Evolutionary conservation across 2,113 vertebrate species (phyloP).

Genomic region (Paradoxurus hermaphroditus): DNA sequence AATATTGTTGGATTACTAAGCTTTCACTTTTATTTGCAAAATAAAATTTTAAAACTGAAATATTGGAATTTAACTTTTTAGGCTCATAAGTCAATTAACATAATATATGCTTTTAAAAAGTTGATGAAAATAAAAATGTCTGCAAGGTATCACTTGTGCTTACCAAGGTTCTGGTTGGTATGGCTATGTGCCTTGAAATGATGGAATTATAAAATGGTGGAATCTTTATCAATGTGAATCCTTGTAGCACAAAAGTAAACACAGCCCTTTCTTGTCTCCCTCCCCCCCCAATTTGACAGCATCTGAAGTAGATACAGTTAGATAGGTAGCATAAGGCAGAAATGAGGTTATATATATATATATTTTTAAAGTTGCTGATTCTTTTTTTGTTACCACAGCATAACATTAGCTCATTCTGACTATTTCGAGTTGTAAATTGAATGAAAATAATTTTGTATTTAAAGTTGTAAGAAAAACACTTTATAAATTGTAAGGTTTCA

Average conservation of each 20-base stretch:
- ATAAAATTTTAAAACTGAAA: neutral
- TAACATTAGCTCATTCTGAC: constrained; percentile 1
- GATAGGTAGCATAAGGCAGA: neutral
- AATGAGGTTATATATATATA: neutral
- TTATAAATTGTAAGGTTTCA: constrained; percentile 42
- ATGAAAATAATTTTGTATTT: constrained; percentile 57
- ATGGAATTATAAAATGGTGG: neutral
- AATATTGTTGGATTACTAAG: neutral
- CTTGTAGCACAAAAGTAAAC: neutral
- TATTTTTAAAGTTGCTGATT: neutral
- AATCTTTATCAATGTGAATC: neutral
- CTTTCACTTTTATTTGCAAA: neutral
- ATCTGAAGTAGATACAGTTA: neutral
- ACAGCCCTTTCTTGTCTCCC: neutral
- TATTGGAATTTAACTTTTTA: constrained; percentile 29
- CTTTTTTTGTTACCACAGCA: neutral
- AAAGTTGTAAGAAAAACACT: constrained; percentile 51
- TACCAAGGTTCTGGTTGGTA: neutral
- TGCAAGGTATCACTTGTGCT: neutral
- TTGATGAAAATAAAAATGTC: neutral
- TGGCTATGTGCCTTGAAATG: neutral
- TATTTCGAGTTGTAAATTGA: constrained; percentile 33
- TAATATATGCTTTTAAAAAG: neutral
- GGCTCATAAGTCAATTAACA: neutral
- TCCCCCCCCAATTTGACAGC: neutral